Base-by-base conservation (phyloP, 2,888 invertebrate genomes). In the Coremacera marginata region DNA sequence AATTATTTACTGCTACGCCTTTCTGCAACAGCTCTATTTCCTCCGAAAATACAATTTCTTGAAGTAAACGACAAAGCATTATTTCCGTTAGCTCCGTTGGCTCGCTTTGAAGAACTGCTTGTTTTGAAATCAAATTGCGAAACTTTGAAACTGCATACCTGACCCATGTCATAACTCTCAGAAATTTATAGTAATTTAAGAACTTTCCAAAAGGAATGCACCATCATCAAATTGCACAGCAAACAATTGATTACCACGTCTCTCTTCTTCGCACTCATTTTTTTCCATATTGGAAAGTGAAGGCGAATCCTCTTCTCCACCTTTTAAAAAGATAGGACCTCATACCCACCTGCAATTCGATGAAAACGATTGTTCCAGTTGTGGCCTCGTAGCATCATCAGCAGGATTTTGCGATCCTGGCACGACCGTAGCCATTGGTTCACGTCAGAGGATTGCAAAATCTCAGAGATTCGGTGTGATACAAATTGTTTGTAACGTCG, bases 381-480 rank as follows among this genome's bases (percentile, higher is more conserved):
- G 8, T 27, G 63, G 11, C 7, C 63, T 5, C 1, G 31, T 31
- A 7, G 63, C 63, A 5, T 63, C 63, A 16, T 63, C 63, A n/a
- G 63, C 63, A 16, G 63, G 31, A 11, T 63, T 63, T 63, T 27
- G 63, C 63, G 8, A 11, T 7, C 63, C 63, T 25, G 63, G 63
- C 1, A 7, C 8, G n/a, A n/a, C 31, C 63, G 31, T n/a, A 31
- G n/a, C 63, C 63, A 63, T 27, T 63, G 16, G 5, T 25, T 27
- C 11, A 63, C 37, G 5, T 37, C 37, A 37, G 37, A 37, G 3
- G 37, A 37, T 8, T 37, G 37, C 37, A 37, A 37, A 37, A 37
- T 37, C 7, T 37, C 37, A 37, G 37, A 37, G 37, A 37, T 8
- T 37, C 37, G 8, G 55, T 55, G 7, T 2, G 55, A 7, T 22